A percentile compares a stretch with the other conserved stretches of the same genome.
Evolutionary conservation across 2,888 invertebrate genomes (phyloP).

Genomic region (Drosophila quasianomalipes): DNA sequence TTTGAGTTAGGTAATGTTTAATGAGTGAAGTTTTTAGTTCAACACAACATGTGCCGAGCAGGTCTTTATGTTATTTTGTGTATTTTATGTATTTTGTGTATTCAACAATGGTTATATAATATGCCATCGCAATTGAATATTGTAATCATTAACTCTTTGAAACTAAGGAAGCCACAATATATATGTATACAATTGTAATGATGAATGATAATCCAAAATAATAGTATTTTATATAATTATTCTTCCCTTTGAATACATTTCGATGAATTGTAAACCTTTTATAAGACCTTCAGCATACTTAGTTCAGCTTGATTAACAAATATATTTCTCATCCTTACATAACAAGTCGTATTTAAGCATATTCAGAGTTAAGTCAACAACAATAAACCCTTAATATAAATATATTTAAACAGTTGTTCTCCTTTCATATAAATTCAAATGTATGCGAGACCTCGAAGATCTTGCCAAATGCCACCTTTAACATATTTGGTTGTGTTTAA

Average conservation of each 20-base stretch:
- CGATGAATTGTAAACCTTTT: slow-evolving; percentile 13
- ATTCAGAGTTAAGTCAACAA: not conserved
- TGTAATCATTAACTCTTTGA: slow-evolving; percentile 36
- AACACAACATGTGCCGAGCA: slow-evolving; percentile 30
- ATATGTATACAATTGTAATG: slow-evolving; percentile 4
- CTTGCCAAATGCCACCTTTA: slow-evolving; percentile 16
- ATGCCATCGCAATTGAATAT: slow-evolving; percentile 47
- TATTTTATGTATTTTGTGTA: slow-evolving; percentile 7
- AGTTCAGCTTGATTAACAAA: slow-evolving; percentile 6
- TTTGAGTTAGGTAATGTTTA: slow-evolving; percentile 51
- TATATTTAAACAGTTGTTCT: not conserved
- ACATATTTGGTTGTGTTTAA: not conserved
- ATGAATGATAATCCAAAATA: slow-evolving; percentile 25
- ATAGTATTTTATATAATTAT: slow-evolving; percentile 14
- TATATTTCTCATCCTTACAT: slow-evolving; percentile 1
- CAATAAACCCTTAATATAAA: not conserved
- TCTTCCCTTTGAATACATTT: slow-evolving; percentile 10
- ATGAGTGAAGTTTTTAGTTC: slow-evolving; percentile 42
- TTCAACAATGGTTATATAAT: slow-evolving; percentile 47
- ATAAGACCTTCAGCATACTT: slow-evolving; percentile 21
- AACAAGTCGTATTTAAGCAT: not conserved
- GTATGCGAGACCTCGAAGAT: not conserved
- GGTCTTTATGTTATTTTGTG: slow-evolving; percentile 32
- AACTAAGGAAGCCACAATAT: slow-evolving; percentile 2
- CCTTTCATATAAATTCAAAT: not conserved